phyloP scores from a whole-genome alignment of 2,797 vertebrate genomes.

The Philypnodon macrostomus region DNA sequence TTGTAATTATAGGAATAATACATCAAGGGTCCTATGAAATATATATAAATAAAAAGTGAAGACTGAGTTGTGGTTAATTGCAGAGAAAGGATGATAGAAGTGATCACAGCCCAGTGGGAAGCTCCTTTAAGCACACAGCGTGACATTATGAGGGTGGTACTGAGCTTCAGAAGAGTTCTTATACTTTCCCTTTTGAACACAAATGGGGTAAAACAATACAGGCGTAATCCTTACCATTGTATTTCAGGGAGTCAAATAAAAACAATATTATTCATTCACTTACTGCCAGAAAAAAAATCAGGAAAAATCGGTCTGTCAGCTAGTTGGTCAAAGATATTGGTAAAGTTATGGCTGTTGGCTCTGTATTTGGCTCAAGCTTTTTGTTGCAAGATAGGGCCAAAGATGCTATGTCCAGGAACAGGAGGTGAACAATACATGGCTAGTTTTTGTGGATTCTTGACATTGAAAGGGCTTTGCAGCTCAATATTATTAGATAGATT shows the following conservation, averaged over 20 bases:
- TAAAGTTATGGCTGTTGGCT: too few species aligned
- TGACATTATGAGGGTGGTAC: conserved; percentile 30
- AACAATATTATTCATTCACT: too few species aligned
- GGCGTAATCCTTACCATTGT: neutral
- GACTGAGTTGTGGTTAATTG: conserved; percentile 56
- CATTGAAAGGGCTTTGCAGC: too few species aligned
- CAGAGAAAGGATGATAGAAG: conserved; percentile 49
- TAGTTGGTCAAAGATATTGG: too few species aligned
- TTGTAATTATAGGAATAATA: conserved; percentile 69
- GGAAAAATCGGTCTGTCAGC: too few species aligned
- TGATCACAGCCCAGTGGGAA: conserved; percentile 56
- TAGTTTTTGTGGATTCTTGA: too few species aligned
- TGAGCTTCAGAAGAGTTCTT: conserved; percentile 24
- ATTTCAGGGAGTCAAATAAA: neutral
- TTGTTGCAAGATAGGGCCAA: too few species aligned
- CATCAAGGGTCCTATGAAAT: conserved; percentile 61
- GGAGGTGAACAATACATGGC: too few species aligned
- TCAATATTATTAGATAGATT: too few species aligned
- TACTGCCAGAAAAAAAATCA: too few species aligned
- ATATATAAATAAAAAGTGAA: conserved; percentile 45
- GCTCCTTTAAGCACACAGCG: conserved; percentile 35
- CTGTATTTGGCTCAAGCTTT: too few species aligned
- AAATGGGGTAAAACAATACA: conserved; percentile 2
- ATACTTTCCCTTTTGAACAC: conserved; percentile 4
- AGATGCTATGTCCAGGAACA: too few species aligned